Evolutionary conservation across 2,797 vertebrate genomes (phyloP).

Genomic region (Crax fasciolata): DNA sequence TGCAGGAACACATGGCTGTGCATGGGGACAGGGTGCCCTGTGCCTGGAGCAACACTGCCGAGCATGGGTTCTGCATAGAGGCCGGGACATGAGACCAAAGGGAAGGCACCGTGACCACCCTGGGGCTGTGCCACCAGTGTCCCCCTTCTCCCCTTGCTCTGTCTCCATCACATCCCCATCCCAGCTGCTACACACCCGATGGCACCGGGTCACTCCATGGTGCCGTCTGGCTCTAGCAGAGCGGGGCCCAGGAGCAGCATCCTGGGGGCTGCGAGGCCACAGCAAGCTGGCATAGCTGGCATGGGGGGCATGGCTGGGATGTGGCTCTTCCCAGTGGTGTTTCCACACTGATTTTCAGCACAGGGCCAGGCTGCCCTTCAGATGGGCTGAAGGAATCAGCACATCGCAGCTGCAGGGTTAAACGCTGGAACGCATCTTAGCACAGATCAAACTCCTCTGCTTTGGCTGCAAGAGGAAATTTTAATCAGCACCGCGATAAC

Average conservation of each 20-base stretch:
- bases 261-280: not conserved
- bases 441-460: not conserved
- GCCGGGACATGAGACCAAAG: not conserved
- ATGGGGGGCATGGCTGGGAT: not conserved
- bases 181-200: not conserved
- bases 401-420: not conserved
- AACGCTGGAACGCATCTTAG: not conserved
- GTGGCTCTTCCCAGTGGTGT: not conserved
- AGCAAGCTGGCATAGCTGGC: not conserved
- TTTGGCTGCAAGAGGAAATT: not conserved
- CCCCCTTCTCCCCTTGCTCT: not conserved
- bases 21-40: not conserved
- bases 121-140: too few relatives aligned
- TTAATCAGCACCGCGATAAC: not conserved
- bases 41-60: not conserved
- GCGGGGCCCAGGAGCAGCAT: not conserved
- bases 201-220: too few relatives aligned
- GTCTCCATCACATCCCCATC: not conserved
- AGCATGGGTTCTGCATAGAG: not conserved
- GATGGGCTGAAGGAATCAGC: not conserved
- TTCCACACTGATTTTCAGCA: not conserved
- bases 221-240: not conserved
- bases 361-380: not conserved
- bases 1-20: fast-evolving
- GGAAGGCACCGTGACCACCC: not conserved